Evolutionary conservation across 2,113 vertebrate genomes (phyloP).

Genomic region (Percina caprodes): DNA sequence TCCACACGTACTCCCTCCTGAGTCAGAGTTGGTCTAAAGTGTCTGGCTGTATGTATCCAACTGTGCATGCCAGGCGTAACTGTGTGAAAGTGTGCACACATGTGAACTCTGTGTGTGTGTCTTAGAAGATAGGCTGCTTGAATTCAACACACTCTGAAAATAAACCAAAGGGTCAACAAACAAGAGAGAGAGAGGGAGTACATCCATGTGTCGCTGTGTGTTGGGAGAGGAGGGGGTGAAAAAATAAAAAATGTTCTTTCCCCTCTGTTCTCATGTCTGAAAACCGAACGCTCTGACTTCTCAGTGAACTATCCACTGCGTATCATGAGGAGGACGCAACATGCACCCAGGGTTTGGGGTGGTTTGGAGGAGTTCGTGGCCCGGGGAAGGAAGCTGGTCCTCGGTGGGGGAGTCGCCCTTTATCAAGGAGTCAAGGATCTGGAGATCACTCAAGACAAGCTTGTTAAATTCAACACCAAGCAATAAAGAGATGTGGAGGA

Average conservation of each 20-base stretch:
- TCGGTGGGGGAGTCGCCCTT: slow-evolving; percentile 28
- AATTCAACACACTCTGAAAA: slow-evolving; percentile 70
- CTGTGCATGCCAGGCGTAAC: slow-evolving; percentile 47
- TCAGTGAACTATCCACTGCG: slow-evolving; percentile 62
- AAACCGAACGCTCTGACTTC: slow-evolving; percentile 73
- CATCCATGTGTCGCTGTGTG: slow-evolving; percentile 42
- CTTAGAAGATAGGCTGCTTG: slow-evolving; percentile 48
- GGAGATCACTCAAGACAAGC: slow-evolving; percentile 68
- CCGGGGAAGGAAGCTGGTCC: slow-evolving; percentile 60
- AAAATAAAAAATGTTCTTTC: slow-evolving; percentile 53
- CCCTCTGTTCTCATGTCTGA: slow-evolving; percentile 67
- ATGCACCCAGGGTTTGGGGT: slow-evolving; percentile 44
- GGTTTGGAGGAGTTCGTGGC: slow-evolving; percentile 37
- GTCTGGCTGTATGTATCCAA: slow-evolving; percentile 9
- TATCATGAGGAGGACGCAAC: slow-evolving; percentile 30
- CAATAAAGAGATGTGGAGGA: slow-evolving; percentile 47
- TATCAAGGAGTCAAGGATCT: slow-evolving; percentile 54
- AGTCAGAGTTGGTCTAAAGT: slow-evolving; percentile 21
- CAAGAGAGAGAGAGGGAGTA: slow-evolving; percentile 38
- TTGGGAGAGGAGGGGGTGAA: slow-evolving; percentile 28
- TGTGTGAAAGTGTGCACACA: not conserved
- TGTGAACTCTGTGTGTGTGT: slow-evolving; percentile 20
- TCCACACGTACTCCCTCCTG: slow-evolving; percentile 55
- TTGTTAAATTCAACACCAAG: slow-evolving; percentile 70
- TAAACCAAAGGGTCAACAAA: slow-evolving; percentile 67